Evolutionary conservation across 1,140 invertebrate genomes (phyloP).

Genomic region (Lucilia sericata): DNA sequence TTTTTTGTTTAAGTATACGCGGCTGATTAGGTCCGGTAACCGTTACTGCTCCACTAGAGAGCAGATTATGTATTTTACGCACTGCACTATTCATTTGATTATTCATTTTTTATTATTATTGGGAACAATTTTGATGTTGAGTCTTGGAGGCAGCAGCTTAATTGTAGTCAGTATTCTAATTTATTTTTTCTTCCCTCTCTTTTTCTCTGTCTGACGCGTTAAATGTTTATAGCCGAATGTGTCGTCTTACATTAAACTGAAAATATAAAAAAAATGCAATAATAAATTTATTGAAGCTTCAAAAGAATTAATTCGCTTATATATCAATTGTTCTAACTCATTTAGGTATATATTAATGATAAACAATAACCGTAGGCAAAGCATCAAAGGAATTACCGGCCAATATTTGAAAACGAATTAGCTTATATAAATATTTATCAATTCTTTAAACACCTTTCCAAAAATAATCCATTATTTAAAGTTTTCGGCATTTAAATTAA

Average conservation of each 20-base stretch:
- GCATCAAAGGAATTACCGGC: too few species aligned
- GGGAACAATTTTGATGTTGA: background rate
- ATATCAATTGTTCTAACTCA: too few species aligned
- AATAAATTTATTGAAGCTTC: too few species aligned
- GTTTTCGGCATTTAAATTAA: too few species aligned
- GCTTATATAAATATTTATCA: too few species aligned
- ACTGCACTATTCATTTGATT: slow-evolving; percentile 65
- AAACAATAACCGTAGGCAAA: too few species aligned
- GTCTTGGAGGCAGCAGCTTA: background rate
- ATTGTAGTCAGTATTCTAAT: background rate
- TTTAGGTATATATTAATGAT: too few species aligned
- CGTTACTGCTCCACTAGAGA: slow-evolving; percentile 65
- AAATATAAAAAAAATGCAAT: background rate
- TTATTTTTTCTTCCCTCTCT: background rate
- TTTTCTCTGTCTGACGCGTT: background rate
- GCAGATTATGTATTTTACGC: slow-evolving; percentile 67
- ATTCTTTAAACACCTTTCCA: too few species aligned
- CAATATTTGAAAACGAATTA: too few species aligned
- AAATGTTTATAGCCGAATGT: background rate
- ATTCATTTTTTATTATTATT: slow-evolving; percentile 56
- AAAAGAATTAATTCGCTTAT: too few species aligned
- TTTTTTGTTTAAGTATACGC: slow-evolving; percentile 62
- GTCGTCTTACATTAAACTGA: background rate
- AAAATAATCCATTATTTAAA: too few species aligned
- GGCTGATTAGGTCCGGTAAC: slow-evolving; percentile 65